Conservation (phyloP, 2,797 vertebrate species). For the Smutsia gigantea region DNA sequence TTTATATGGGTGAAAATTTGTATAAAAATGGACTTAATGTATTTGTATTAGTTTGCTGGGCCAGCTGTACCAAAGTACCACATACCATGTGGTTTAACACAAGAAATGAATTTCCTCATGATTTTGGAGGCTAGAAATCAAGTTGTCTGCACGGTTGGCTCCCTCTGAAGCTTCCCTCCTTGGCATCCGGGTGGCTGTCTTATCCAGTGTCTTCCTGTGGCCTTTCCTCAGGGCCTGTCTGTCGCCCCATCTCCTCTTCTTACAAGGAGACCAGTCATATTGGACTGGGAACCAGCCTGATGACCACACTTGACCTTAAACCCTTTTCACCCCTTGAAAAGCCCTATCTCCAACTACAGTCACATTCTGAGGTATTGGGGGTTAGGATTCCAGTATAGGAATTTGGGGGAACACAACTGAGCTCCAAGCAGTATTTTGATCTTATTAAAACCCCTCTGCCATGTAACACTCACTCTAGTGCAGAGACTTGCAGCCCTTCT, state of each 20-base stretch:
- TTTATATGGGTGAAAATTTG: neutral
- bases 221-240: neutral
- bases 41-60: neutral
- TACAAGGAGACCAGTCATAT: neutral
- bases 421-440: neutral
- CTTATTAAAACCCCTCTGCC: neutral
- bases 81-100: neutral
- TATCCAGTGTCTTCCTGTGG: neutral
- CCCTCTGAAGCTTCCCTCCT: neutral
- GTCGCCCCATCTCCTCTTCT: neutral
- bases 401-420: neutral
- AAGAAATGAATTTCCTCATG: neutral
- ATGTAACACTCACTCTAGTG: neutral
- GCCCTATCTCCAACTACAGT: neutral
- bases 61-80: neutral
- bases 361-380: neutral
- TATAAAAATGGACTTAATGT: neutral
- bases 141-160: neutral
- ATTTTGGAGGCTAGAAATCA: neutral
- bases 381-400: neutral
- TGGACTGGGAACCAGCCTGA: neutral
- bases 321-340: neutral
- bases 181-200: neutral
- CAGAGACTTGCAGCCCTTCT: neutral
- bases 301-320: neutral